phyloP scores from a whole-genome alignment of 2,888 invertebrate species.

The Drosophila melanosoma region DNA sequence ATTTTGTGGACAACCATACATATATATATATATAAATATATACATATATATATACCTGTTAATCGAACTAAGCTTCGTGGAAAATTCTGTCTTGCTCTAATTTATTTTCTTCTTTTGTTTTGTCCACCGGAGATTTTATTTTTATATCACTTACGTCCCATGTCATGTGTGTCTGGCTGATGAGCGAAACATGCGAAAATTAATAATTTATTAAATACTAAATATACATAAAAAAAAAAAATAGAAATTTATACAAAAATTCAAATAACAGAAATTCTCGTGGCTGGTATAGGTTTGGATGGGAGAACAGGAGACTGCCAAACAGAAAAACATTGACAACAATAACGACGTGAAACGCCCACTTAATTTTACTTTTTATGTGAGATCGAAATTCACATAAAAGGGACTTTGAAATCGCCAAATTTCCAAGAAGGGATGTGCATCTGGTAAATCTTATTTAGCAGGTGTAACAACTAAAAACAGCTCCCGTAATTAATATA shows the following conservation, averaged over 20 bases:
- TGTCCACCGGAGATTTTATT: constrained; percentile 21
- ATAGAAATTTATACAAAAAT: constrained; percentile 16
- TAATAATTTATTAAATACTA: constrained; percentile 80
- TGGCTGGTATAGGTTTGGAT: constrained; percentile 12
- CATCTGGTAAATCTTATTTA: constrained; percentile 4
- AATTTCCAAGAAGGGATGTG: constrained; percentile 6
- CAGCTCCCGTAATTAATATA: not conserved
- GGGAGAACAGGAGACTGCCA: constrained; percentile 35
- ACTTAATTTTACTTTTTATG: constrained; percentile 54
- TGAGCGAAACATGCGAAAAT: constrained; percentile 60
- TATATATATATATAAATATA: not conserved
- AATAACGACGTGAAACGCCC: constrained; percentile 39
- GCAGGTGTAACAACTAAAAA: constrained; percentile 6
- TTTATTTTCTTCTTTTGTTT: constrained; percentile 29
- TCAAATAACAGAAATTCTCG: constrained; percentile 41
- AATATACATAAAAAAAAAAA: constrained; percentile 32
- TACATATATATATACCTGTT: not conserved
- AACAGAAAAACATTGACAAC: constrained; percentile 6
- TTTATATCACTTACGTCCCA: constrained; percentile 66
- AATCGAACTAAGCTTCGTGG: constrained; percentile 53
- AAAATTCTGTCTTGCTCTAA: constrained; percentile 60
- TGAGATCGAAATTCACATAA: constrained; percentile 40
- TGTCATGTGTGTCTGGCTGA: constrained; percentile 62
- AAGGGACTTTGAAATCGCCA: constrained; percentile 23
- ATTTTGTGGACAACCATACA: constrained; percentile 20